A percentile compares a stretch with the other conserved stretches of the same genome.
These are phyloP conservation scores for Orthosia incerta DNA, from an alignment of 2,888 invertebrate species.

Conservation along the genomic window DNA sequence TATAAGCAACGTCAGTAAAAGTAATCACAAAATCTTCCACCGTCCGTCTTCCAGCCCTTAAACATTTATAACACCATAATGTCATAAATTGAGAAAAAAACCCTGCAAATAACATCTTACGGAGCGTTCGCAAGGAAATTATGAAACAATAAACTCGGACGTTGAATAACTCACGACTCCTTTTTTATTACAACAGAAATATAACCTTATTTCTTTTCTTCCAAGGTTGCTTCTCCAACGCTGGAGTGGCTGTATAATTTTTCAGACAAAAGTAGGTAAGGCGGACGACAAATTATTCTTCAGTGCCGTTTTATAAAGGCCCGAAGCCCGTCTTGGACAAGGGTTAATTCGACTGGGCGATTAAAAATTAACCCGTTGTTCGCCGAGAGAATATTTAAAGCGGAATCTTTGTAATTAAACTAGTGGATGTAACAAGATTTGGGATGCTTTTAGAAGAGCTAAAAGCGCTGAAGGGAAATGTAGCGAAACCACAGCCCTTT, in stretches of 20 bases:
- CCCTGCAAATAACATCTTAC: constrained; percentile 41
- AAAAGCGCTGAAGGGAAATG: constrained; percentile 48
- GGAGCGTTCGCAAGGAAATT: constrained; percentile 58
- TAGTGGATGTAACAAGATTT: constrained; percentile 48
- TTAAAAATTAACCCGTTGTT: constrained; percentile 61
- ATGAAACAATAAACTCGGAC: constrained; percentile 64
- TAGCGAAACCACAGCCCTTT: constrained; percentile 53
- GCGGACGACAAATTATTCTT: constrained; percentile 55
- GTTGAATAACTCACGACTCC: constrained; percentile 47
- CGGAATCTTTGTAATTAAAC: constrained; percentile 55
- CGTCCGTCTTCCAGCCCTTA: constrained; percentile 24
- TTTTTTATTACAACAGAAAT: constrained; percentile 30
- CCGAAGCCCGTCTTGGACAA: constrained; percentile 43
- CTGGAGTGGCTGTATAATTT: constrained; percentile 32
- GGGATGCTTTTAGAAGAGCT: constrained; percentile 56
- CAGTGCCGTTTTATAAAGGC: constrained; percentile 43
- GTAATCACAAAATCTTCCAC: constrained; percentile 28
- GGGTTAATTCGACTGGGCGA: constrained; percentile 58
- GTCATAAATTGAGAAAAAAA: constrained; percentile 60
- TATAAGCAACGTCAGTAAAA: constrained; percentile 17
- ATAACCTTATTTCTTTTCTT: constrained; percentile 17
- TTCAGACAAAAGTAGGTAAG: constrained; percentile 38
- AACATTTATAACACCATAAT: constrained; percentile 55
- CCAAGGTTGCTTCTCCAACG: constrained; percentile 32
- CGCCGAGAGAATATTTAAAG: constrained; percentile 53